Evolutionary conservation across 2,113 vertebrate species (phyloP), one percentile per base, ranked within the genome.

Genomic region (Pycnonotus jocosus): DNA sequence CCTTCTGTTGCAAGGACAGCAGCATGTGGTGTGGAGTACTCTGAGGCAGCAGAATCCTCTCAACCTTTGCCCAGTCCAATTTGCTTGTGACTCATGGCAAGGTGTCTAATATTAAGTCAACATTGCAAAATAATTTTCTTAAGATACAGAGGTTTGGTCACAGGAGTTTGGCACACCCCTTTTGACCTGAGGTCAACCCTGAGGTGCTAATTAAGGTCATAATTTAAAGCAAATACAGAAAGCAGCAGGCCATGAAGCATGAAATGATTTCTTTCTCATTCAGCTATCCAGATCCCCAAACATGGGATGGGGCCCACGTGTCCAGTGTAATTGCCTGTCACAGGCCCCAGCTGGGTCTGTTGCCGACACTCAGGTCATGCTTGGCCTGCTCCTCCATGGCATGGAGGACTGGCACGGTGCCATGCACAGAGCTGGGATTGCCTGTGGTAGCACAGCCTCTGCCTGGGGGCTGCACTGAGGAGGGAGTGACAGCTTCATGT

Each of bases 201-300:
- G 66, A 40, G 42, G 50, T 79, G 61, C 74, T 82, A 89, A 93
- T 92, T 56, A 85, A 51, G 44, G n/a, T 44, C 3, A 1, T 61
- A 50, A 47, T 45, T 68, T 70, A 54, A 58, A 54, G 70, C 28
- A 89, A 71, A 74, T 77, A 62, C 7, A 66, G 62, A 57, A 93
- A 87, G n/a, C 40, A 89, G 61, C 25, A 53, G 61, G 48, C 80
- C 45, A 24, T 3, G 10, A 69, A 87, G 81, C 5, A 0, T 81
- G 81, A 33, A 82, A 76, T 72, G 8, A 61, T 93, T 93, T 95
- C 17, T 82, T 79, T 84, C 51, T 64, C 80, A 50, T 23, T 73
- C 37, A 80, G 79, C 61, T 48, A 17, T 23, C 45, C 0, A 1
- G 44, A 58, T 83, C 37, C 81, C 61, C 53, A 44, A 1, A 53